phyloP scores from a whole-genome alignment of 2,113 vertebrate genomes.

The Dicaeum eximium region DNA sequence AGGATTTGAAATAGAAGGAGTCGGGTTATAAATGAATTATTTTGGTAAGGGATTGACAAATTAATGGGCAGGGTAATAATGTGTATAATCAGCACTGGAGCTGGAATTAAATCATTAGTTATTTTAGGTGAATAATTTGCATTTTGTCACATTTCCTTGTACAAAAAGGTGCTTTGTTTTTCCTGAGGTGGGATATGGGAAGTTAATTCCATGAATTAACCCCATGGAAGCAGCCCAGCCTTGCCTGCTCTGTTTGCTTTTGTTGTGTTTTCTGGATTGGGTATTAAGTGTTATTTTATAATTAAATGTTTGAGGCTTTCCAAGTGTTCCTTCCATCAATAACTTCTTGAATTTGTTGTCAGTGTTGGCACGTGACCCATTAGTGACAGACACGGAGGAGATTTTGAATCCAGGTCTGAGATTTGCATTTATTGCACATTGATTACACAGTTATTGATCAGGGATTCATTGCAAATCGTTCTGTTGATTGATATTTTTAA shows the following conservation, averaged over 20 bases:
- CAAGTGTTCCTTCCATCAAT: not conserved
- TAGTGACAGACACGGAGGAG: not conserved
- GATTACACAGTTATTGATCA: not conserved
- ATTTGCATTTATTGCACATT: not conserved
- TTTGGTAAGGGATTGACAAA: not conserved
- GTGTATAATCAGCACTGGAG: not conserved
- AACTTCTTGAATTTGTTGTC: not conserved
- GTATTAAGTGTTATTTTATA: not conserved
- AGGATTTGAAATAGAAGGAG: not conserved
- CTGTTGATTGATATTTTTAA: not conserved
- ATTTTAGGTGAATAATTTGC: not conserved
- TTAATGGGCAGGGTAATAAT: not conserved
- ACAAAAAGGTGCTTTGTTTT: not conserved
- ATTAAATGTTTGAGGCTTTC: not conserved
- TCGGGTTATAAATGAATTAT: not conserved
- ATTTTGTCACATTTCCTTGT: not conserved
- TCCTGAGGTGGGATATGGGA: not conserved
- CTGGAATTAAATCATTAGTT: not conserved
- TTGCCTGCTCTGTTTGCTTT: not conserved
- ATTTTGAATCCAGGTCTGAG: not conserved
- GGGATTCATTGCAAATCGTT: not conserved
- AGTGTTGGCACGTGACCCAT: not conserved
- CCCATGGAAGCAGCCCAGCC: not conserved
- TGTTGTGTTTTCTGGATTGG: not conserved
- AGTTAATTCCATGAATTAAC: not conserved